A percentile compares a stretch with the other conserved stretches of the same genome.
These are phyloP conservation scores for Eulemur mongoz DNA, from an alignment of 2,797 vertebrate species.

Conservation along the genomic window DNA sequence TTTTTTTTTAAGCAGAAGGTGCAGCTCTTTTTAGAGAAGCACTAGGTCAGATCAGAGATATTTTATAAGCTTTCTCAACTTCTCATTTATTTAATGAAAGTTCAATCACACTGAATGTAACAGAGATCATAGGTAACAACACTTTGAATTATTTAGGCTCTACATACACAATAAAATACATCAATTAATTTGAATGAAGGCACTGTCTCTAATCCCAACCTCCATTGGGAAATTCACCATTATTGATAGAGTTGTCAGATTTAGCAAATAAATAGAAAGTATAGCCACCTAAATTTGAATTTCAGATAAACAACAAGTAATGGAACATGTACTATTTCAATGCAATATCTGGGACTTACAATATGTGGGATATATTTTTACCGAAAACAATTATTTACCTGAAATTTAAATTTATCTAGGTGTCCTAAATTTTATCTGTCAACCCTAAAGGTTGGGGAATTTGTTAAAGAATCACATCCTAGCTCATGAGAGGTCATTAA, in stretches of 20 bases:
- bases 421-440: background rate
- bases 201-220: background rate
- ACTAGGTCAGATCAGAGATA: background rate
- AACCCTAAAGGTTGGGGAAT: background rate
- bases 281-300: background rate
- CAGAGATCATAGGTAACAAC: background rate
- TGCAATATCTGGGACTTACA: background rate
- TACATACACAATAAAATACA: background rate
- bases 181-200: background rate
- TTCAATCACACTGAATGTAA: background rate
- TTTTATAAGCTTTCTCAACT: background rate
- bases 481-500: background rate
- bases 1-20: background rate
- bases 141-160: background rate
- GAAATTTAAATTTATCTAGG: background rate
- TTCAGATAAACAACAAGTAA: background rate
- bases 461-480: background rate
- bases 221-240: background rate
- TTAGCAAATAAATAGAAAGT: background rate
- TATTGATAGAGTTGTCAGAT: background rate
- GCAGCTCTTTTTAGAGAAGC: background rate
- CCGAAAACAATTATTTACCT: background rate
- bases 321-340: background rate
- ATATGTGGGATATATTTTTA: background rate
- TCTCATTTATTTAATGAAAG: background rate